phyloP scores from a whole-genome alignment of 2,113 vertebrate species.

The Rhinogobius similis region DNA sequence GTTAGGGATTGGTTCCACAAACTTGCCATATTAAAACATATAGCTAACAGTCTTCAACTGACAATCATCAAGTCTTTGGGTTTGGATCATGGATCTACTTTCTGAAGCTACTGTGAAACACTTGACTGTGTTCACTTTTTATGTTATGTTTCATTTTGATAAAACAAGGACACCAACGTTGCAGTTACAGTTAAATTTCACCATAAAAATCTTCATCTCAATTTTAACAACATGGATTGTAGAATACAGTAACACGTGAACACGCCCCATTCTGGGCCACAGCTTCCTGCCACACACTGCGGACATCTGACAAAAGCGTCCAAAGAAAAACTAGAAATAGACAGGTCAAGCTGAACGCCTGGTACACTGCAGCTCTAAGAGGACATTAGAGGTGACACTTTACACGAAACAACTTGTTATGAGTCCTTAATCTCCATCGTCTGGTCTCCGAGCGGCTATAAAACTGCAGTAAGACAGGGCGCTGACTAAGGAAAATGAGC shows the following conservation, averaged over 20 bases:
- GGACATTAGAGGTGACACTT: slow-evolving; percentile 63
- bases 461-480: slow-evolving; percentile 59
- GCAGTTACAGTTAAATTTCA: too few relatives aligned
- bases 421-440: slow-evolving; percentile 58
- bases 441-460: slow-evolving; percentile 58
- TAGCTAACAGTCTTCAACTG: neutral
- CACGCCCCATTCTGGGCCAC: neutral
- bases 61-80: too few relatives aligned
- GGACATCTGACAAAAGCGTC: slow-evolving; percentile 25
- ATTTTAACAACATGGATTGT: too few relatives aligned
- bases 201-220: too few relatives aligned
- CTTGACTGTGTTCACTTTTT: too few relatives aligned
- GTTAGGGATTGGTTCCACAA: neutral
- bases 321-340: slow-evolving; percentile 23
- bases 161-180: too few relatives aligned
- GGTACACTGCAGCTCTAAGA: slow-evolving; percentile 46
- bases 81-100: too few relatives aligned
- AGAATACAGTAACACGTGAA: too few relatives aligned
- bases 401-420: slow-evolving; percentile 61
- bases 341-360: slow-evolving; percentile 57
- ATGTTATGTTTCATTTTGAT: too few relatives aligned
- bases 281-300: slow-evolving; percentile 7
- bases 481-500: slow-evolving; percentile 65
- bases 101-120: too few relatives aligned
- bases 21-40: neutral